Evolutionary conservation across 1,140 invertebrate species (phyloP), one percentile per base, ranked within the genome.

Genomic region (Dendrolimus kikuchii): DNA sequence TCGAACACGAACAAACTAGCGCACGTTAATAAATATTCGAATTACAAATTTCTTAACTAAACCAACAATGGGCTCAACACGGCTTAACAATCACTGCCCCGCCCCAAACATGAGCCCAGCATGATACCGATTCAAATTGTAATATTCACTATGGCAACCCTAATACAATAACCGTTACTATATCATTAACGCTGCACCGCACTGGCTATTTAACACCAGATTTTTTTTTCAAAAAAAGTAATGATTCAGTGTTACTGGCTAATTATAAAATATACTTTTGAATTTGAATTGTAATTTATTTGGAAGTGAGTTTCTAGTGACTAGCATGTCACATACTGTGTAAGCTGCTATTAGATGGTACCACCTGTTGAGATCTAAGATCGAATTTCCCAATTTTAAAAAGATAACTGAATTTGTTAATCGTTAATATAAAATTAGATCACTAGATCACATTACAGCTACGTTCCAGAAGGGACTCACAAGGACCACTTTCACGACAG

Each of bases 111-210:
- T 73, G 75, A 50, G 59, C 81, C 37, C 81, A 82, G 81, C 81
- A 62, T 81, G 81, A 82, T 75, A 67, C 56, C 76, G 51, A 80
- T 83, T 81, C 69, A 60, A 58, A 80, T 79, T 80, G 71, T 81
- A 85, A 78, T 80, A 81, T 76, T 68, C 73, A 68, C 44, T 80
- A 77, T 74, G 76, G 68, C 63, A 70, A 71, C 75, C 72, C 74
- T 85, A 83, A 83, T 83, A 85, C 80, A 83, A 86, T 86, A 81
- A 81, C 77, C 75, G 77, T 85, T 74, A 83, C 61, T 77, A 51
- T 81, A 68, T 83, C 78, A 86, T 86, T 86, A 86, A 63, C 62
- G 53, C 59, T 59, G 70, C 72, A 71, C 63, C 77, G 77, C 66
- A 75, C 81, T 84, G 76, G 71, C 71, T 74, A 64, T 59, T 73